Base-by-base conservation (phyloP, 2,113 vertebrate genomes). In the Phylloscopus whistleri region DNA sequence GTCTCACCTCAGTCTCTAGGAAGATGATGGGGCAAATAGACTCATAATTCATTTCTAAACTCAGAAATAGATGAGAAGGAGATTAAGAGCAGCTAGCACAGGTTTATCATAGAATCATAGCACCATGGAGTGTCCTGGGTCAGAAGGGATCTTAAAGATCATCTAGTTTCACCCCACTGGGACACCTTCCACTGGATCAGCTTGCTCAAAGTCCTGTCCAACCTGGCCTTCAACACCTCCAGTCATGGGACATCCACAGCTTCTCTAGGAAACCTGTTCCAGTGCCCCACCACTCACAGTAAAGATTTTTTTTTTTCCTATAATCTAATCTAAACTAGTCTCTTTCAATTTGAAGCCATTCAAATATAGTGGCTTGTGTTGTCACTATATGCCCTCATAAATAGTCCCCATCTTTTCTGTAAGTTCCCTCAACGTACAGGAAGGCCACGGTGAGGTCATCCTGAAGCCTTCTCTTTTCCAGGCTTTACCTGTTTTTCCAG, bases 301-400 rank as follows among this genome's bases (percentile, higher is more conserved):
- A 59, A 59, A 37, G 37, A 58, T 4, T 9, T 72, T 55, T 46
- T 55, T 46, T 70, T 55, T 44, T 8, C 28, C 13, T 59, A 20
- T 52, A 52, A 44, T 52, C 16, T 33, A 9, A 59, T 33, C 23
- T 74, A 59, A 74, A 33, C 10, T 52, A 37, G 5, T 51, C 2
- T 37, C 27, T 44, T 59, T 66, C 33, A 74, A 10, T 46, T 52
- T 60, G 23, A 75, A 39, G 2, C 18, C 39, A 28, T 39, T 39
- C 11, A 37, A 37, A 37, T 37, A 37, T 37, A 37, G 37, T 37
- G 27, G 13, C 28, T 59, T 0, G 0, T 59, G 16, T 27, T 67
- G 33, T 52, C 33, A 17, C 33, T 59, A 21, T 16, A 39, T 21
- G 13, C 16, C 60, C 44, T 66, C 0, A 0, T 24, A 59, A 51